phyloP scores from a whole-genome alignment of 2,888 invertebrate genomes.

The Gari tellinella region DNA sequence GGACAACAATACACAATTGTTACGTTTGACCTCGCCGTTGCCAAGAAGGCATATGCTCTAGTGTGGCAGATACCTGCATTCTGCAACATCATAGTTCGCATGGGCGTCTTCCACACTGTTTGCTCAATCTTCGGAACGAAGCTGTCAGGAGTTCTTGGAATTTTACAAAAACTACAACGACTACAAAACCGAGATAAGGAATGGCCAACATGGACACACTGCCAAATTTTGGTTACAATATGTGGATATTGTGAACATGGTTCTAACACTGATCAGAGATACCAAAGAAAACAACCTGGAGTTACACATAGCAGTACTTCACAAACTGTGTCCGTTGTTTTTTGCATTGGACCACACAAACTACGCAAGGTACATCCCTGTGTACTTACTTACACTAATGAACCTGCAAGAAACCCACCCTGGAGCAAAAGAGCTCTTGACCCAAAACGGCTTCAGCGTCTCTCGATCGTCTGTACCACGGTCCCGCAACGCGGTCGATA shows the following conservation, averaged over 20 bases:
- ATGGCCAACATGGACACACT: conserved; percentile 32
- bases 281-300: conserved; percentile 29
- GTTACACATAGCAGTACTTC: conserved; percentile 22
- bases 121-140: too few relatives aligned
- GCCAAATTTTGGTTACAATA: conserved; percentile 48
- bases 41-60: too few relatives aligned
- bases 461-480: conserved; percentile 27
- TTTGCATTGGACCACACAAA: conserved; percentile 27
- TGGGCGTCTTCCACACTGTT: too few relatives aligned
- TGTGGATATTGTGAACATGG: conserved; percentile 32
- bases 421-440: neutral
- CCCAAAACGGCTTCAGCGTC: conserved; percentile 47
- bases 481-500: conserved; percentile 49
- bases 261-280: conserved; percentile 37
- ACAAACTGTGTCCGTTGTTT: neutral
- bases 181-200: conserved; percentile 25
- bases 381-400: neutral
- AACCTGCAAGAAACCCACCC: too few relatives aligned
- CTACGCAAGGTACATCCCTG: conserved; percentile 48
- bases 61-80: too few relatives aligned
- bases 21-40: too few relatives aligned
- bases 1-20: too few relatives aligned
- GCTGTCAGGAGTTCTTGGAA: conserved; percentile 5
- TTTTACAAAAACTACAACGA: conserved; percentile 12
- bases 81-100: neutral